phyloP scores from a whole-genome alignment of 2,797 vertebrate species.

The Semotilus atromaculatus region DNA sequence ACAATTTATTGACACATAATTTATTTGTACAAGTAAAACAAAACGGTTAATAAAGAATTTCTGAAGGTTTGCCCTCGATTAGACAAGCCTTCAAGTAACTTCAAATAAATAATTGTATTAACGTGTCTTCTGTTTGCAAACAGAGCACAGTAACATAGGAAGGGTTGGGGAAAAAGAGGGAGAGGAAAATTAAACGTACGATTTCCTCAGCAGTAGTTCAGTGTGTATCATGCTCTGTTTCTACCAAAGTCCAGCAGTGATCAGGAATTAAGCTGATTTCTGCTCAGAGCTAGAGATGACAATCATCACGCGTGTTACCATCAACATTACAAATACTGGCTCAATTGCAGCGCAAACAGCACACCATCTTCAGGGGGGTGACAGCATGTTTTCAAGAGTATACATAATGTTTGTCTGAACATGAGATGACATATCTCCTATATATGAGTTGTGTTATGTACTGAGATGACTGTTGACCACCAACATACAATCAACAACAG shows the following conservation, averaged over 20 bases:
- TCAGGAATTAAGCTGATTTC: constrained; percentile 21
- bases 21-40: constrained; percentile 36
- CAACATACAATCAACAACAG: neutral
- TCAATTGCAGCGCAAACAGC: constrained; percentile 19
- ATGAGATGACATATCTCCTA: constrained; percentile 13
- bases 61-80: constrained; percentile 1
- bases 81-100: constrained; percentile 19
- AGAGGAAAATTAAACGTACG: neutral
- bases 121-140: constrained; percentile 18
- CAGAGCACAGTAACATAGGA: constrained; percentile 12
- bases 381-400: neutral
- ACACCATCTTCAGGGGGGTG: neutral
- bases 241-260: neutral
- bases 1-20: constrained; percentile 43
- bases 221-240: constrained; percentile 12
- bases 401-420: constrained; percentile 3
- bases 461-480: constrained; percentile 11
- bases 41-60: constrained; percentile 35
- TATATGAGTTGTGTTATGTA: neutral
- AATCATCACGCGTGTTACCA: neutral
- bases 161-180: neutral
- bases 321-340: constrained; percentile 25
- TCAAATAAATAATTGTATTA: constrained; percentile 40
- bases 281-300: neutral
- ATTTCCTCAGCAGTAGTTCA: constrained; percentile 25